Evolutionary conservation across 2,888 invertebrate species (phyloP).

Genomic region (Tachystola acroxantha): DNA sequence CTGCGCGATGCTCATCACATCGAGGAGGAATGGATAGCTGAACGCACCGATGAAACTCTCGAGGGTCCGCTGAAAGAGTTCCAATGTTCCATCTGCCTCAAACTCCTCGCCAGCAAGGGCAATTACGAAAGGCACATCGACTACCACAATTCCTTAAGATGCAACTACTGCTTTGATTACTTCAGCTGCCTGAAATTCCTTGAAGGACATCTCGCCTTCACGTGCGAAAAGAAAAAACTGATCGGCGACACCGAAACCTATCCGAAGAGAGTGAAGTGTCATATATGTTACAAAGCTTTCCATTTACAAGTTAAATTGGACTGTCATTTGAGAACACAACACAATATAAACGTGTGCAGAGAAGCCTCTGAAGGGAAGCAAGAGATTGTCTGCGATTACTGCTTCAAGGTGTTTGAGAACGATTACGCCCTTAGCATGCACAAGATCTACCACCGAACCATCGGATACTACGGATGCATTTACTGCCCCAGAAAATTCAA

Average conservation of each 20-base stretch:
- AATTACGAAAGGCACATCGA: slow-evolving; percentile 70
- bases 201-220: slow-evolving; percentile 64
- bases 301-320: slow-evolving; percentile 69
- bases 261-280: slow-evolving; percentile 62
- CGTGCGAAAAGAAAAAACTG: slow-evolving; percentile 62
- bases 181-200: slow-evolving; percentile 62
- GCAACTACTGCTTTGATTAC: slow-evolving; percentile 71
- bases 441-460: slow-evolving; percentile 62
- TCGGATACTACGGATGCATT: slow-evolving; percentile 66
- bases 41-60: slow-evolving; percentile 39
- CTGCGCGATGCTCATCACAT: slow-evolving; percentile 57
- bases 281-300: slow-evolving; percentile 69
- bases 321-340: slow-evolving; percentile 64
- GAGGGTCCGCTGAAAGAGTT: slow-evolving; percentile 59
- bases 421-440: slow-evolving; percentile 57
- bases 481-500: slow-evolving; percentile 74
- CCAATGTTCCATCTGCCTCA: slow-evolving; percentile 68
- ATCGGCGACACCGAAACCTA: slow-evolving; percentile 62
- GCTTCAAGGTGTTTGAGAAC: slow-evolving; percentile 66
- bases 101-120: slow-evolving; percentile 65
- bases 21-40: slow-evolving; percentile 65
- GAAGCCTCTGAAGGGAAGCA: slow-evolving; percentile 42
- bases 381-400: slow-evolving; percentile 65
- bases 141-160: slow-evolving; percentile 67
- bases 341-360: slow-evolving; percentile 41